Conservation (phyloP, 2,888 invertebrate genomes). For the Rutpela maculata region DNA sequence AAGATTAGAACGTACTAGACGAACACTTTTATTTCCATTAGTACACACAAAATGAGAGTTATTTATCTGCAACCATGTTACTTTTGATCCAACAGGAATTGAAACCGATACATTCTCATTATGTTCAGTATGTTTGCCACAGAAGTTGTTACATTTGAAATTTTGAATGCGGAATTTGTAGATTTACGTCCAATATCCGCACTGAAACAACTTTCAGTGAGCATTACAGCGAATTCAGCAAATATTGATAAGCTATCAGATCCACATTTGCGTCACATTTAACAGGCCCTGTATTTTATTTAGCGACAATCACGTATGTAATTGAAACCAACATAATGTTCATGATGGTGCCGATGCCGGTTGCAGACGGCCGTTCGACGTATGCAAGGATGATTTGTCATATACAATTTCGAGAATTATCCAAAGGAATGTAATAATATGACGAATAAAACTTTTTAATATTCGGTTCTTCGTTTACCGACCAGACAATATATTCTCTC, state of each 20-base stretch:
- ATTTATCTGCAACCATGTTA: constrained; percentile 19
- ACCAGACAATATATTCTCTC: no score
- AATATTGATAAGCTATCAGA: constrained; percentile 66
- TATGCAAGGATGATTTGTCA: not conserved
- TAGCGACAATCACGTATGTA: constrained; percentile 9
- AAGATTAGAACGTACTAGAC: not conserved
- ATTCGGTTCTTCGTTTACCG: no score
- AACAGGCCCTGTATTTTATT: constrained; percentile 50
- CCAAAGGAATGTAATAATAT: no score
- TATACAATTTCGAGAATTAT: no score
- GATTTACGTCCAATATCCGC: constrained; percentile 65
- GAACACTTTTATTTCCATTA: not conserved
- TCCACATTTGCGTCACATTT: constrained; percentile 63
- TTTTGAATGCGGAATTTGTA: constrained; percentile 59
- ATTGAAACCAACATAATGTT: constrained; percentile 27
- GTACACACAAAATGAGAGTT: not conserved
- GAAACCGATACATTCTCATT: constrained; percentile 55
- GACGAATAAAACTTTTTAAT: no score
- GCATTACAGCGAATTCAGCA: constrained; percentile 60
- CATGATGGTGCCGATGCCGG: not conserved
- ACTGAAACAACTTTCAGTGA: constrained; percentile 63
- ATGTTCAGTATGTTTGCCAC: constrained; percentile 53
- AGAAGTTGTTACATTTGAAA: constrained; percentile 56
- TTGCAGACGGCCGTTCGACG: not conserved
- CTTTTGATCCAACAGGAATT: constrained; percentile 46